A percentile compares a stretch with the other conserved stretches of the same genome.
phyloP scores from a whole-genome alignment of 2,113 vertebrate species.

The Pipa parva region DNA sequence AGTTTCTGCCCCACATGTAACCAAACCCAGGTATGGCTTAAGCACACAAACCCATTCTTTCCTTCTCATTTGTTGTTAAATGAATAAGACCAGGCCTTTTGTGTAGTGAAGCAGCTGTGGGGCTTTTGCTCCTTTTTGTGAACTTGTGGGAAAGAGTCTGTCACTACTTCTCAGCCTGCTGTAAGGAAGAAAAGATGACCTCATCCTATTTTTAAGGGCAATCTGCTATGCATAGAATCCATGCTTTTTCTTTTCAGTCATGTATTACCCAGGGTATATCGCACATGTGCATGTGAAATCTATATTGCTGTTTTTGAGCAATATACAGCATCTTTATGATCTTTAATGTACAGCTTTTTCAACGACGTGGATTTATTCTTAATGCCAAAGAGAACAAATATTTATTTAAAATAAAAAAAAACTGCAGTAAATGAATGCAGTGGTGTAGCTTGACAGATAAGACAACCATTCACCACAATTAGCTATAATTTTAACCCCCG shows the following conservation, averaged over 20 bases:
- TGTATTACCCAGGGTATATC: not conserved
- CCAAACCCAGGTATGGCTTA: slow-evolving; percentile 52
- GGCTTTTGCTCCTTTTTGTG: slow-evolving; percentile 61
- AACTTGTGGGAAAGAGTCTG: slow-evolving; percentile 70
- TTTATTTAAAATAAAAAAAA: no score
- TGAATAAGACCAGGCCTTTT: slow-evolving; percentile 54
- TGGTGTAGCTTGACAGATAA: no score
- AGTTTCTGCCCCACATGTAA: slow-evolving; percentile 26
- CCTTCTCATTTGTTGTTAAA: slow-evolving; percentile 16
- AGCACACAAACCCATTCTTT: slow-evolving; percentile 26
- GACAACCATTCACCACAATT: no score
- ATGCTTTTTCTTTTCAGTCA: slow-evolving; percentile 6
- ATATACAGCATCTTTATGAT: no score
- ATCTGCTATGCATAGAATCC: slow-evolving; percentile 19
- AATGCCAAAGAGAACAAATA: no score
- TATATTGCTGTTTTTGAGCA: no score
- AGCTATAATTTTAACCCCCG: no score
- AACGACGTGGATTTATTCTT: no score
- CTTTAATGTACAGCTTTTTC: no score
- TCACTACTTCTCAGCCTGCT: slow-evolving; percentile 62
- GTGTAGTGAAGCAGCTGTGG: slow-evolving; percentile 66
- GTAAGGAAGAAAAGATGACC: slow-evolving; percentile 52
- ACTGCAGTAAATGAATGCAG: no score
- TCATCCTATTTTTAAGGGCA: slow-evolving; percentile 27
- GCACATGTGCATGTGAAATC: not conserved